These are phyloP conservation scores for Acrossocheilus wenchowensis DNA, from an alignment of 2,797 vertebrate species.

Conservation along the genomic window DNA sequence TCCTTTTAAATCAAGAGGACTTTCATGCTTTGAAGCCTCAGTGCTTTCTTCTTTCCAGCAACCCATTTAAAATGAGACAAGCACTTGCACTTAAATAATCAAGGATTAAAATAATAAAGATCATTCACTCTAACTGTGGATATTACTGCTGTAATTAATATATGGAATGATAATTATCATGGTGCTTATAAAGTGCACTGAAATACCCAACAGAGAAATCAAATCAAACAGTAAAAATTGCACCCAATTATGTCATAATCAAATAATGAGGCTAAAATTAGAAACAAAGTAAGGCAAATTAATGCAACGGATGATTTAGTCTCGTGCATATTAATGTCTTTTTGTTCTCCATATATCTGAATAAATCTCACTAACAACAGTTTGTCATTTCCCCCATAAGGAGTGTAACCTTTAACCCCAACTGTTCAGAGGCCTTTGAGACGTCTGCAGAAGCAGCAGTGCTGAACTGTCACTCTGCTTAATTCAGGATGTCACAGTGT, in stretches of 20 bases:
- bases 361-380: not conserved
- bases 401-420: not conserved
- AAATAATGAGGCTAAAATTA: slow-evolving; percentile 3
- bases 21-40: slow-evolving; percentile 3
- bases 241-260: slow-evolving; percentile 6
- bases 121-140: not conserved
- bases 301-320: not conserved
- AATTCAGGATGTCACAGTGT: slow-evolving; percentile 3
- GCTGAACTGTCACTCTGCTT: slow-evolving; percentile 8
- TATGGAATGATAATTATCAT: not conserved
- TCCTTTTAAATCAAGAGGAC: slow-evolving; percentile 33
- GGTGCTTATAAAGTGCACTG: not conserved
- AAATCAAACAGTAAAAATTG: not conserved
- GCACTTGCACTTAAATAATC: not conserved
- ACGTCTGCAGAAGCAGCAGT: not conserved
- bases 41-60: not conserved
- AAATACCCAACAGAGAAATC: not conserved
- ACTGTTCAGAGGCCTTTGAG: not conserved
- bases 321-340: not conserved
- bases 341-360: not conserved
- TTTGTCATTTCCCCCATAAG: not conserved
- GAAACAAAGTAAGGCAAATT: slow-evolving; percentile 5
- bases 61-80: not conserved
- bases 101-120: not conserved
- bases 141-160: not conserved